Base-by-base conservation (phyloP, 2,888 invertebrate genomes). In the Phania funesta region DNA sequence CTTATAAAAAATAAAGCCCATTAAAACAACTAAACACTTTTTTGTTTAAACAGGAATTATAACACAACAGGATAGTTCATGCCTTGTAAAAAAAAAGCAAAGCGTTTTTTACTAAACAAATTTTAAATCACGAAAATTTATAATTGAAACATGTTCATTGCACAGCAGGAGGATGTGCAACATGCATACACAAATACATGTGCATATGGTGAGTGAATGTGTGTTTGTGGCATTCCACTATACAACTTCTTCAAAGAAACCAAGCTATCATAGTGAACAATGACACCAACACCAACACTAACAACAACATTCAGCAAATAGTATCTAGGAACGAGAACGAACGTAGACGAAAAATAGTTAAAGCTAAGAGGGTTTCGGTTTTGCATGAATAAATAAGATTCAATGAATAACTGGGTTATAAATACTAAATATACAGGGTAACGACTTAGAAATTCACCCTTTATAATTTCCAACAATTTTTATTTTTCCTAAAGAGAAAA, bases 361-460 rank as follows among this genome's bases (percentile, higher is more conserved):
- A 77, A 62, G 38, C 54, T 50, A 44, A 64, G 41, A 70, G 68
- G 64, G 24, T 60, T 68, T 60, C 46, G 32, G 65, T 20, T 75
- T 78, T 75, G 74, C 82, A 75, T 78, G 78, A 78, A 78, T 78
- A 82, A 78, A 78, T 65, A 75, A 78, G 74, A 82, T 70, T 82
- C 82, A 82, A 70, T 82, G 74, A 82, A 82, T 82, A 82, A 78
- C 68, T 78, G 56, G 82, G 82, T 78, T 82, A 78, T 52, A 78
- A 65, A 78, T 78, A 38, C 52, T 22, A 54, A 77, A 56, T 7
- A 73, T 74, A 74, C 74, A 60, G 73, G 68, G 56, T 50, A 71
- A 48, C 44, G n/a, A 46, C 76, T 44, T 18, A 48, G 56, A 1
- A 60, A 60, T n/a, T n/a, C n/a, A 46, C 5, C 18, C 50, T 5